Evolutionary conservation across 2,888 invertebrate genomes (phyloP), one percentile per base, ranked within the genome.

Genomic region (Drosophila aldrichi): DNA sequence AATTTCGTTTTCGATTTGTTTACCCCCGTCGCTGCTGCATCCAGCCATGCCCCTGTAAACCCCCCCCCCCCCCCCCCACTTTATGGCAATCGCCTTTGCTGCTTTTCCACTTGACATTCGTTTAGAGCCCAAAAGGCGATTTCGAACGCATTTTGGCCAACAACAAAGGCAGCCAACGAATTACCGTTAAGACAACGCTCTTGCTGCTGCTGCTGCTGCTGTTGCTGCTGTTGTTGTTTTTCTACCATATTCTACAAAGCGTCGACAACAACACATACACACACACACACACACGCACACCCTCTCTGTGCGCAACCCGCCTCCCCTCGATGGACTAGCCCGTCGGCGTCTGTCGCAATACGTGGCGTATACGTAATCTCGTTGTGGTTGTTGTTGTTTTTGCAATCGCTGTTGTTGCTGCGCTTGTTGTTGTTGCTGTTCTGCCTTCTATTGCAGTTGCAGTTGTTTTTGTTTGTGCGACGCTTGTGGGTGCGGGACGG

Each of bases 331-430:
- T 52, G 36, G 57, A 20, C 63, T 60, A 56, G 43, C 55, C 58
- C 60, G 58, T 55, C 54, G 54, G 51, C 64, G 73, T 63, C 75
- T 68, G 75, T 74, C 72, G 82, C 78, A 82, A 74, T 63, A 71
- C 55, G 75, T 83, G 78, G 78, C 76, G 83, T 82, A 85, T 88
- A 85, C 88, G 88, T 86, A 86, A 86, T 85, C 66, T 76, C 70
- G 77, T 79, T 79, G 74, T 77, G 32, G 29, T n/a, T 48, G 48
- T 16, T 46, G 74, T 82, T 81, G 71, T 76, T 25, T 44, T 49
- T 49, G 48, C 48, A 32, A 49, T 32, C 6, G 40, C 40, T 14
- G n/a, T 48, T 48, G 48, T 29, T 46, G 46, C n/a, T n/a, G n/a
- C n/a, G n/a, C n/a, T 25, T 46, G 44, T 6, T 0, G 25, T 25